Percentiles rank a stretch among this genome's conserved stretches.
phyloP scores from a whole-genome alignment of 64 coral and sea anemone species.

The Pocillopora verrucosa region DNA sequence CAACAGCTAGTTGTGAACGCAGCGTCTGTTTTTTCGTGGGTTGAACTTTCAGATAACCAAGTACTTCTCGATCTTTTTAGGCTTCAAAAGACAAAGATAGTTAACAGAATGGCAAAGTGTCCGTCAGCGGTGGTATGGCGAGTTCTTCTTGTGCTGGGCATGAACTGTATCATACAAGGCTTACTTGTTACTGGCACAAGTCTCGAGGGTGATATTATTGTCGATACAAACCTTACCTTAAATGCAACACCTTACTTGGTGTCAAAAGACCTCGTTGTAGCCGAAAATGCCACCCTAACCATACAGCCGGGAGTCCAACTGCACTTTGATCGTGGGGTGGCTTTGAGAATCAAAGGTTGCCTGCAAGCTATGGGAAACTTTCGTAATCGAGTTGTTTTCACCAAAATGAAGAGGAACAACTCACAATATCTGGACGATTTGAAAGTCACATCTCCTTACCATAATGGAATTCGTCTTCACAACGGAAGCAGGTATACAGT shows the following conservation, averaged over 20 bases:
- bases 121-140: no score
- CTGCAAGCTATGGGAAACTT: constrained; percentile 39
- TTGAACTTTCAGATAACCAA: no score
- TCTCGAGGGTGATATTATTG: background rate
- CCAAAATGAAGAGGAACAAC: background rate
- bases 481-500: background rate
- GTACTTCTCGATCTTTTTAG: no score
- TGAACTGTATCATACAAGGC: no score
- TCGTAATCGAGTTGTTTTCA: constrained; percentile 22
- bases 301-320: constrained; percentile 49
- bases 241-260: constrained; percentile 33
- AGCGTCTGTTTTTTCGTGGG: no score
- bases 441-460: background rate
- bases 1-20: no score
- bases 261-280: constrained; percentile 7
- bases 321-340: constrained; percentile 6
- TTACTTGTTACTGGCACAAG: background rate
- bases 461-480: constrained; percentile 24
- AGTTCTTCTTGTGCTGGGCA: no score
- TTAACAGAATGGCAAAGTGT: no score
- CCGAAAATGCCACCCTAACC: constrained; percentile 17
- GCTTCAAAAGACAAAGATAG: no score
- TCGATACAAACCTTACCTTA: constrained; percentile 8
- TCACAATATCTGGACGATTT: constrained; percentile 7
- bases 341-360: constrained; percentile 28